These are phyloP conservation scores for Passer domesticus DNA, from an alignment of 2,113 vertebrate genomes.

Conservation along the genomic window DNA sequence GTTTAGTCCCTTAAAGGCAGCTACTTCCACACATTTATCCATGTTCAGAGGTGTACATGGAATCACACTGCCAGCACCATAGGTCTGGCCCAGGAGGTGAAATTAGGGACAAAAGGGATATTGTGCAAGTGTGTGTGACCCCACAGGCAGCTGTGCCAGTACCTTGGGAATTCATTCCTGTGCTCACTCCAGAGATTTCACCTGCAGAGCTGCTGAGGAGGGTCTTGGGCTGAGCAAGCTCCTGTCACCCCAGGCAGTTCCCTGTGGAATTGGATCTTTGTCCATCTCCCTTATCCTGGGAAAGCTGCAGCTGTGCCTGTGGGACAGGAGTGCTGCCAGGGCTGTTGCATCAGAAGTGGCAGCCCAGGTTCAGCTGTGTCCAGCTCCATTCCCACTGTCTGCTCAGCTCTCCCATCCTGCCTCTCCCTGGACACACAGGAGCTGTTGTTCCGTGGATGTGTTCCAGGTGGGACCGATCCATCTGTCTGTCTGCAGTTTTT, in stretches of 20 bases:
- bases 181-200: background rate
- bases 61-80: background rate
- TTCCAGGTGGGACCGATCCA: too few relatives aligned
- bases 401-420: background rate
- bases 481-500: background rate
- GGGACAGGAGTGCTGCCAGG: background rate
- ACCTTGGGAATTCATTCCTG: background rate
- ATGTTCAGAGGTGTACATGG: background rate
- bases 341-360: background rate
- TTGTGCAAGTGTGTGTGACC: background rate
- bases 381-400: background rate
- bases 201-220: background rate
- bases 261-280: rapidly evolving
- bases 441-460: background rate
- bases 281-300: rapidly evolving
- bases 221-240: background rate
- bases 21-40: background rate
- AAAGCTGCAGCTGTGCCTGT: background rate
- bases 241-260: background rate
- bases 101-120: background rate
- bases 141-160: background rate
- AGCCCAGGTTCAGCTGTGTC: background rate
- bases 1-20: background rate
- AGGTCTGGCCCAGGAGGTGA: background rate
- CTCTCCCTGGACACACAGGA: background rate